These are phyloP conservation scores for Aphodius granarius DNA, from an alignment of 2,888 invertebrate genomes.

Conservation along the genomic window DNA sequence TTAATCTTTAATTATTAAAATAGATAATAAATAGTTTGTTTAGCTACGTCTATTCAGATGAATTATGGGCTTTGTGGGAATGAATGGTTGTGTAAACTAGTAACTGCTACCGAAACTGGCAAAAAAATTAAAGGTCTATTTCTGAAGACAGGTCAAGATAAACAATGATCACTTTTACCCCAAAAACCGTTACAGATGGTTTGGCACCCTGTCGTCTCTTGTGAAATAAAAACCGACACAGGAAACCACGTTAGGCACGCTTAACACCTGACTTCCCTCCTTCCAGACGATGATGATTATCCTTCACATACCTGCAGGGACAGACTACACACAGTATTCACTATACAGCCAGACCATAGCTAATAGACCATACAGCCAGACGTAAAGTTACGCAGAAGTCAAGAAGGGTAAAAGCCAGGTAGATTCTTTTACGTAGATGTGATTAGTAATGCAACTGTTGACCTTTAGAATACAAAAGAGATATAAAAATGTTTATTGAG, in stretches of 20 bases:
- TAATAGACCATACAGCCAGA: neutral
- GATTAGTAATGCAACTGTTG: neutral
- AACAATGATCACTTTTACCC: neutral
- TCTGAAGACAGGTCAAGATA: neutral
- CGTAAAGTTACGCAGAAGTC: neutral
- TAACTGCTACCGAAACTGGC: neutral
- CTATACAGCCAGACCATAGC: neutral
- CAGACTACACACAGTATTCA: too few species aligned
- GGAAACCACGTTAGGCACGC: neutral
- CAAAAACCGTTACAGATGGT: neutral
- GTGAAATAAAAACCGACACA: neutral
- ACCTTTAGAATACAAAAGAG: neutral
- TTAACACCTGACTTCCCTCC: neutral
- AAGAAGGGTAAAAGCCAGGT: neutral
- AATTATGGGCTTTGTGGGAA: neutral
- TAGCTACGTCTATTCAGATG: neutral
- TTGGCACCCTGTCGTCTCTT: neutral
- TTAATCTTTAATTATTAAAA: neutral
- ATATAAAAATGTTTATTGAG: neutral
- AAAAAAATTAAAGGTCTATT: neutral
- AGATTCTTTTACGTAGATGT: neutral
- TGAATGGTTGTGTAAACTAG: neutral
- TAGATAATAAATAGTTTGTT: too few species aligned
- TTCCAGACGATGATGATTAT: neutral
- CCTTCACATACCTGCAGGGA: neutral